These are phyloP conservation scores for Serrognathus titanus DNA, from an alignment of 2,888 invertebrate species.

Conservation along the genomic window DNA sequence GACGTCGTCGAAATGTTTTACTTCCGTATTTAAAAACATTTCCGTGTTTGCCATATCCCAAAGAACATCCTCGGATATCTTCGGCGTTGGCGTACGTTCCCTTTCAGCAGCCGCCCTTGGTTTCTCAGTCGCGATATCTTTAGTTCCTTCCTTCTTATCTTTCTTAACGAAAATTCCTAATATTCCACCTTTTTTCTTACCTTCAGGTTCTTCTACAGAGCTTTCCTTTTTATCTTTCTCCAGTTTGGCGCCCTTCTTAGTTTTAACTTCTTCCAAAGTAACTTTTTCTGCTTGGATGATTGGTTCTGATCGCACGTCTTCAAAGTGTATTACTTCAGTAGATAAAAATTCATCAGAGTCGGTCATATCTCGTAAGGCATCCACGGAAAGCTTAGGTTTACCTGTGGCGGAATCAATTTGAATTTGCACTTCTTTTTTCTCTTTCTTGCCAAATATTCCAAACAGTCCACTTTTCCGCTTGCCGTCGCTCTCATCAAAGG, in stretches of 20 bases:
- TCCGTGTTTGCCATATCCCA: constrained; percentile 20
- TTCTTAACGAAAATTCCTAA: constrained; percentile 29
- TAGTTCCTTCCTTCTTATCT: constrained; percentile 18
- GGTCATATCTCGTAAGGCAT: constrained; percentile 29
- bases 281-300: background rate
- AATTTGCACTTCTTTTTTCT: constrained; percentile 15
- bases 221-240: constrained; percentile 7
- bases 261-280: background rate
- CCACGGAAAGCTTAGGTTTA: constrained; percentile 7
- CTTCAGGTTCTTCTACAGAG: constrained; percentile 15
- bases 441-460: constrained; percentile 24
- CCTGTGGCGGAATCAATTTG: background rate
- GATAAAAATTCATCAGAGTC: constrained; percentile 29
- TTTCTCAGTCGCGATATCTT: background rate
- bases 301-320: constrained; percentile 29
- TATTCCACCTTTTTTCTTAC: constrained; percentile 25
- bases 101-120: no score
- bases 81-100: no score
- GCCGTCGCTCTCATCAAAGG: constrained; percentile 15
- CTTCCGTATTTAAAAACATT: constrained; percentile 25
- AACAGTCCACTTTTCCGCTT: constrained; percentile 25
- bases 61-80: no score
- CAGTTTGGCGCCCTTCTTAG: background rate
- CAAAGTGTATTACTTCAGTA: constrained; percentile 32
- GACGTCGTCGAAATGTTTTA: constrained; percentile 26